Base-by-base conservation (phyloP, 2,113 vertebrate species). In the Propithecus coquereli region DNA sequence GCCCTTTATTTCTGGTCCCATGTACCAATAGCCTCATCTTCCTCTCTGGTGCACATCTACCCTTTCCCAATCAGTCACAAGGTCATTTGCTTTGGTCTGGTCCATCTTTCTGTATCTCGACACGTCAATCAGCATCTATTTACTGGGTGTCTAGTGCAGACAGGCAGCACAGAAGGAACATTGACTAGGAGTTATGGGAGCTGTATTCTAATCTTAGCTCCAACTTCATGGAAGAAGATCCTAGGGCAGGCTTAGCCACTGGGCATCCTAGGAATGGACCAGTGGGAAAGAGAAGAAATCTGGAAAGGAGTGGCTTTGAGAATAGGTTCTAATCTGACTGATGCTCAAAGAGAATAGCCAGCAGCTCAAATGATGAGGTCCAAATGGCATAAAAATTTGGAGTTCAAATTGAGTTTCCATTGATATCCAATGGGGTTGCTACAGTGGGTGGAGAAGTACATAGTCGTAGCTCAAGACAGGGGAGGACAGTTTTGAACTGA, bases 61-160 rank as follows among this genome's bases (percentile, higher is more conserved):
- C 5, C 27, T 27, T 22, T 74, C 32, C 16, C 32, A 18, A 43
- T 87, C 18, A 27, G 17, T 50, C n/a, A 87, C 32, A 83, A 25
- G 30, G 32, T 27, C 59, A 63, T 34, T 61, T 76, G 4, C 45
- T 88, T 94, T 73, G 59, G 17, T 95, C 61, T 47, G 45, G 3
- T 40, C 57, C 32, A 77, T 80, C 54, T 43, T 68, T 80, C 32
- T 43, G 0, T 45, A 30, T 83, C 18, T 95, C 47, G 66, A 40
- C 87, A 95, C 57, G 93, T 82, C 14, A 88, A 27, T 87, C n/a
- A 93, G 18, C 52, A 80, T 80, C n/a, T 83, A 52, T 54, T 74
- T 74, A 89, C 13, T 50, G 17, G 45, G 13, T 85, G 4, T 57
- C 37, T 37, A 17, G 9, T 83, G 17, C 52, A 2, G 17, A 73